Conservation (phyloP, 2,888 invertebrate species). For the Diarsia dahlii region DNA sequence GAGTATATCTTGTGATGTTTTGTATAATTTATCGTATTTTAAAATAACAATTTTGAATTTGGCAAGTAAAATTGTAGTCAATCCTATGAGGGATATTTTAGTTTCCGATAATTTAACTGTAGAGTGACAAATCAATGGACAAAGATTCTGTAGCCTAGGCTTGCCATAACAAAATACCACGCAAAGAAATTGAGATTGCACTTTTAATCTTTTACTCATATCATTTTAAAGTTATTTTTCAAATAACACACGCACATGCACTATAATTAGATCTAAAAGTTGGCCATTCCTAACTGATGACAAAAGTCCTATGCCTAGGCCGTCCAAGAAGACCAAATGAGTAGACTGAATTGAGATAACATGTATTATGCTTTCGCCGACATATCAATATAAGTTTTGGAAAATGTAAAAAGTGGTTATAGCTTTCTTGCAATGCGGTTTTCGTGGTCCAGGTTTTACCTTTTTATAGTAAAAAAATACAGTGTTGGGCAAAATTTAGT, state of each 20-base stretch:
- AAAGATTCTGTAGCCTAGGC: background rate
- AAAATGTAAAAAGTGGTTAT: constrained; percentile 1
- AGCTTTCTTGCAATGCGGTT: background rate
- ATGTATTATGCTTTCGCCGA: background rate
- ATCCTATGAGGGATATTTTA: constrained; percentile 18
- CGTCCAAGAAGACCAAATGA: background rate
- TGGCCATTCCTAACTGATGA: background rate
- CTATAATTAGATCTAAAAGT: background rate
- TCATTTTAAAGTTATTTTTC: background rate
- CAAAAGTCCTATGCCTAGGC: background rate
- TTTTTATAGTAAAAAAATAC: background rate
- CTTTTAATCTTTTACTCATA: background rate
- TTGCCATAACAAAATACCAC: background rate
- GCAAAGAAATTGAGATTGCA: background rate
- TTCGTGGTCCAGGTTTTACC: background rate
- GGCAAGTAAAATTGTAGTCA: constrained; percentile 36
- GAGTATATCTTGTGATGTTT: constrained; percentile 67
- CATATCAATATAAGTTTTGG: constrained; percentile 8
- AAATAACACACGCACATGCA: background rate
- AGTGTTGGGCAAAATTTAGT: too few relatives aligned
- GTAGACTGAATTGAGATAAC: background rate
- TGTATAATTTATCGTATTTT: constrained; percentile 53
- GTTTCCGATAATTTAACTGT: constrained; percentile 16
- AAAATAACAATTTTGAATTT: constrained; percentile 41
- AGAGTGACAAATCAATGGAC: constrained; percentile 32